Percentiles rank a stretch among this genome's conserved stretches.
These are phyloP conservation scores for Alethe castanea DNA, from an alignment of 2,113 vertebrate species.

Conservation along the genomic window DNA sequence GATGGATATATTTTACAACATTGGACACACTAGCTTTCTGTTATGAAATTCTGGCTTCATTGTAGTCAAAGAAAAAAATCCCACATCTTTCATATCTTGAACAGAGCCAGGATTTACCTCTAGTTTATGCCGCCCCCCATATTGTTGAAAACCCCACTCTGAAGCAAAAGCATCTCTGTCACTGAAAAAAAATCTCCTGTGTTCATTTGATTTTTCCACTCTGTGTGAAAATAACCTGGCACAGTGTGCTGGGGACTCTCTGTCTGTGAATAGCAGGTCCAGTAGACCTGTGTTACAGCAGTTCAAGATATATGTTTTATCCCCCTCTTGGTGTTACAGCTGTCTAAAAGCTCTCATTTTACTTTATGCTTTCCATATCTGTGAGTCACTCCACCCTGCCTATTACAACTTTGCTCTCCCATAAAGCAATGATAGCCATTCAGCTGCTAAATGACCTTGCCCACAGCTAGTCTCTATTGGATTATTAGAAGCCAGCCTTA, in stretches of 20 bases:
- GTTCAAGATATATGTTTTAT: neutral
- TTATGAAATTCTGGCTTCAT: neutral
- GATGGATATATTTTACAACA: neutral
- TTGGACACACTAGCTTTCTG: neutral
- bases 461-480: constrained; percentile 15
- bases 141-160: neutral
- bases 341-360: constrained; percentile 1
- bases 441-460: constrained; percentile 32
- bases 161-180: neutral
- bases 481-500: neutral
- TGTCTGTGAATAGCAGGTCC: neutral
- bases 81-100: neutral
- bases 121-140: neutral
- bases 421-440: neutral
- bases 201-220: neutral
- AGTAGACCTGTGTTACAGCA: neutral
- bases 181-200: neutral
- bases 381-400: neutral
- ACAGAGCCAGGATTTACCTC: neutral
- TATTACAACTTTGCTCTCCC: neutral
- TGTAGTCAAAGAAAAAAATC: neutral
- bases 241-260: neutral
- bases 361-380: neutral
- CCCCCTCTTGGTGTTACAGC: neutral
- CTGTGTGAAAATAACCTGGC: neutral